phyloP scores from a whole-genome alignment of 2,113 vertebrate species.

The Chaetops frenatus region DNA sequence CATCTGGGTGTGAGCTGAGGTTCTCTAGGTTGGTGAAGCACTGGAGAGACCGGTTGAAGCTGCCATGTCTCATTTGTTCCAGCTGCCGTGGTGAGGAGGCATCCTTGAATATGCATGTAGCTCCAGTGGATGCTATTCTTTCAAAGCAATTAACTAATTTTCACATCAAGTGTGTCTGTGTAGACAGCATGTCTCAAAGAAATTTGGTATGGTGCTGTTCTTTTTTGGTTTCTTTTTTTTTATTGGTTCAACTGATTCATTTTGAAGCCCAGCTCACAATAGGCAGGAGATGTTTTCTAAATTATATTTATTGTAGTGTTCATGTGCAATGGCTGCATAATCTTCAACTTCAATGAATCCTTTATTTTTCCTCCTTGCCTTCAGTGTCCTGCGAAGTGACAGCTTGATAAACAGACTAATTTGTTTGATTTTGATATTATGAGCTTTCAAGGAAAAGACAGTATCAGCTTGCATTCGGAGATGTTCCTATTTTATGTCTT shows the following conservation, averaged over 20 bases:
- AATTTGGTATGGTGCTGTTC: background rate
- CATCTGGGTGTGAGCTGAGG: background rate
- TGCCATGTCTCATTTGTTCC: background rate
- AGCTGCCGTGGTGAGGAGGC: background rate
- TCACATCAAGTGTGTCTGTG: background rate
- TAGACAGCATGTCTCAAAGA: background rate
- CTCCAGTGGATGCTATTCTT: background rate
- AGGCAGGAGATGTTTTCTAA: background rate
- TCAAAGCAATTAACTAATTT: background rate
- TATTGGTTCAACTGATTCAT: background rate
- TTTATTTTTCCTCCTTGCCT: background rate
- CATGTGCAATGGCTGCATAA: background rate
- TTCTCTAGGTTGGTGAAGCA: background rate
- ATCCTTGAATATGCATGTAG: background rate
- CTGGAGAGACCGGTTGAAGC: background rate
- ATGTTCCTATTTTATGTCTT: background rate
- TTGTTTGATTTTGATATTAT: background rate
- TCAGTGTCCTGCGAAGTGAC: background rate
- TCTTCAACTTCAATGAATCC: background rate
- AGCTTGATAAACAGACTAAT: background rate
- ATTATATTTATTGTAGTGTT: background rate
- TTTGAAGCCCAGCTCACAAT: background rate
- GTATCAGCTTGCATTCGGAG: rapidly evolving
- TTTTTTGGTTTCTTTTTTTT: background rate
- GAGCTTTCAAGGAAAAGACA: background rate